Conservation (phyloP, 2,797 vertebrate genomes). For the Ctenopoma kingsleyae region DNA sequence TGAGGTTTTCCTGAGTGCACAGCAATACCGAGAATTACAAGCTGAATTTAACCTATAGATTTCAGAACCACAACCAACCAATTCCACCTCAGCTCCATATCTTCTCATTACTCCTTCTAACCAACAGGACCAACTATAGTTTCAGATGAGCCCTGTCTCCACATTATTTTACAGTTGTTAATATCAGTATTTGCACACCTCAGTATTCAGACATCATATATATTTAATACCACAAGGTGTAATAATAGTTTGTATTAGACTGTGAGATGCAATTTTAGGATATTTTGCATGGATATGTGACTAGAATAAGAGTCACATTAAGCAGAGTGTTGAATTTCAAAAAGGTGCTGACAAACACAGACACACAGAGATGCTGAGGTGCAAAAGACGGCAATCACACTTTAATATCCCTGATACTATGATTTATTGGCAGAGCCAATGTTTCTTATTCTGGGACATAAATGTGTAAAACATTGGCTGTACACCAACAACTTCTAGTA, state of each 20-base stretch:
- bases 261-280: slow-evolving; percentile 21
- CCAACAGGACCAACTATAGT: background rate
- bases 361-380: background rate
- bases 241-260: slow-evolving; percentile 13
- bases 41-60: slow-evolving; percentile 26
- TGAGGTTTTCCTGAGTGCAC: slow-evolving; percentile 20
- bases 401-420: slow-evolving; percentile 16
- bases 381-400: slow-evolving; percentile 9
- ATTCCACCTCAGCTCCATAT: slow-evolving; percentile 17
- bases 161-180: slow-evolving; percentile 13
- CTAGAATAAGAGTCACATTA: slow-evolving; percentile 5
- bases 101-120: slow-evolving; percentile 35
- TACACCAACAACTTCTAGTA: slow-evolving; percentile 8
- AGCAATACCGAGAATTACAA: slow-evolving; percentile 36
- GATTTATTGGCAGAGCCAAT: slow-evolving; percentile 26
- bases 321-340: slow-evolving; percentile 15
- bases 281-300: slow-evolving; percentile 9
- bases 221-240: slow-evolving; percentile 25
- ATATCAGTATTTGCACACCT: slow-evolving; percentile 26
- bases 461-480: slow-evolving; percentile 27
- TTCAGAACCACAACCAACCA: too few species aligned
- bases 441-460: slow-evolving; percentile 12
- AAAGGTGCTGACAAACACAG: slow-evolving; percentile 17
- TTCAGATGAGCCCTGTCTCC: slow-evolving; percentile 9
- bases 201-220: slow-evolving; percentile 3